Conservation (phyloP, 1,140 invertebrate genomes). For the Trachymyrmex cornetzi region DNA sequence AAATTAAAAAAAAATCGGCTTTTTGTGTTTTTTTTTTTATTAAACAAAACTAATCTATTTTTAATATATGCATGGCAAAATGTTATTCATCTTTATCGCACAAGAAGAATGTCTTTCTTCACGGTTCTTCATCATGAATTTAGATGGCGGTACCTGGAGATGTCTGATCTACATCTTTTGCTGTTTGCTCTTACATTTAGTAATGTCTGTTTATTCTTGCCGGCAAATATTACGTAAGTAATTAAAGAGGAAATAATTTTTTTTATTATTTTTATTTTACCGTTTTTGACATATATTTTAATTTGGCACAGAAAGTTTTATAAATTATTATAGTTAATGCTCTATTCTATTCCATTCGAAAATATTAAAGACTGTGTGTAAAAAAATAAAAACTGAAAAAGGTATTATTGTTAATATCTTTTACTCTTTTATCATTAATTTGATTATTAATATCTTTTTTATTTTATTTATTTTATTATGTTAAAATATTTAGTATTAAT, state of each 20-base stretch:
- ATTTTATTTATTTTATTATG: neutral
- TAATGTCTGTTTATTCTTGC: neutral
- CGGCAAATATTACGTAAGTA: neutral
- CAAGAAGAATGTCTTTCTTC: conserved; percentile 37
- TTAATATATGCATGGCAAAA: neutral
- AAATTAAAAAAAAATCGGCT: neutral
- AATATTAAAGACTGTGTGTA: neutral
- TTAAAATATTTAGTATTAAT: no score
- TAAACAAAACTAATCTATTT: neutral
- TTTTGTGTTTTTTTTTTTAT: neutral
- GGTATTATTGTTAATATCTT: neutral
- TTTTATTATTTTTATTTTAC: neutral
- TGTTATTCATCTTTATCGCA: conserved; percentile 19
- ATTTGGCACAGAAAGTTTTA: neutral
- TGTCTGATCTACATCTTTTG: conserved; percentile 38
- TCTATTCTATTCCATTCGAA: neutral
- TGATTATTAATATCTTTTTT: neutral
- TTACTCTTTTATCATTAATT: neutral
- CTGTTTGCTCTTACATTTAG: conserved; percentile 9
- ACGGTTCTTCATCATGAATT: conserved; percentile 57
- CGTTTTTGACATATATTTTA: neutral
- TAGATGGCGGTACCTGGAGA: conserved; percentile 67
- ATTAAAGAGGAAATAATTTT: conserved; percentile 7
- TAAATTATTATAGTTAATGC: neutral
- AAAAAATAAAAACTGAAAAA: neutral